phyloP scores from a whole-genome alignment of 2,888 invertebrate genomes.

The Monoplex corrugatus region DNA sequence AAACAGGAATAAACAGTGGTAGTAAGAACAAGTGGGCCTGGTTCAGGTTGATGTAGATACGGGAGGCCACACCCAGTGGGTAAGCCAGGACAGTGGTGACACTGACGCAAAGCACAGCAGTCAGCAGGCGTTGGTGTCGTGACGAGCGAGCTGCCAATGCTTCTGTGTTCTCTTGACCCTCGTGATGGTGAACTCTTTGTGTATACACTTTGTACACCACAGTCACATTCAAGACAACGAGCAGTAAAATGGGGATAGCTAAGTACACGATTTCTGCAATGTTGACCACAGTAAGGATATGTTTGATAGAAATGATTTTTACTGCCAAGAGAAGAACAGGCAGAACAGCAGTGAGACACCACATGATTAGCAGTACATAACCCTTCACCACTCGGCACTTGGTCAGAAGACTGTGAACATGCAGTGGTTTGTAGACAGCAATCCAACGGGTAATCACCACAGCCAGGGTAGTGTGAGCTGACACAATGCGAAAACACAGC shows the following conservation, averaged over 20 bases:
- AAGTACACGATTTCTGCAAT: not conserved
- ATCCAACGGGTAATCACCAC: conserved; percentile 27
- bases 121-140: not conserved
- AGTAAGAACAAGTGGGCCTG: not conserved
- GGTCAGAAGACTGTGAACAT: conserved; percentile 9
- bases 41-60: not conserved
- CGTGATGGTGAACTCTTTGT: not conserved
- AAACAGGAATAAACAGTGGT: not conserved
- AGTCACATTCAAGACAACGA: not conserved
- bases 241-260: not conserved
- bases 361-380: not conserved
- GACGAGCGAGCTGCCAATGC: not conserved
- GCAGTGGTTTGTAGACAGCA: not conserved
- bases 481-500: not conserved
- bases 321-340: not conserved
- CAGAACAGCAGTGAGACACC: not conserved
- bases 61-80: not conserved
- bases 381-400: not conserved
- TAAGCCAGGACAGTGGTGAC: conserved; percentile 17
- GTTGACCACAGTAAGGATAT: not conserved
- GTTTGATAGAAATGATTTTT: not conserved
- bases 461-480: conserved; percentile 11
- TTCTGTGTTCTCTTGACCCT: not conserved
- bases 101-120: not conserved
- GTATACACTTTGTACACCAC: not conserved